These are phyloP conservation scores for Ashinkailepas kermadecensis DNA, from an alignment of 2,888 invertebrate species.

Conservation along the genomic window DNA sequence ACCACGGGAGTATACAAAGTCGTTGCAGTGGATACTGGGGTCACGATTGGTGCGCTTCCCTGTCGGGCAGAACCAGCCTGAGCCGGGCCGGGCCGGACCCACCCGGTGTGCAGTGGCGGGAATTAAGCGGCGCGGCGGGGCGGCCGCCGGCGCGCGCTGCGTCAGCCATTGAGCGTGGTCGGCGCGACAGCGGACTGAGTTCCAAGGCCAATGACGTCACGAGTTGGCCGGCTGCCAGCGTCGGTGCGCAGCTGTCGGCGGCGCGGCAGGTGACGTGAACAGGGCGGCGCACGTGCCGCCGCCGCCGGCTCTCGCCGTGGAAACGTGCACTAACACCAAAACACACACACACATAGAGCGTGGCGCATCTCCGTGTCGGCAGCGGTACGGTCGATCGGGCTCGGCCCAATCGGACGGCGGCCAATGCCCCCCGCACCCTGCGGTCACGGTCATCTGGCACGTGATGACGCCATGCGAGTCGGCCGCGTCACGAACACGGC, in stretches of 20 bases:
- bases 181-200: neutral
- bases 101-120: neutral
- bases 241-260: conserved; percentile 16
- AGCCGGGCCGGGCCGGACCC: neutral
- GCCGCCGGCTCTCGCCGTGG: neutral
- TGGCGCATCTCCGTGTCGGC: neutral
- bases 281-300: neutral
- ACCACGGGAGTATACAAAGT: no score
- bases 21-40: no score
- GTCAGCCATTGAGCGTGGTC: neutral
- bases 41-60: no score
- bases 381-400: neutral
- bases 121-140: neutral
- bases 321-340: neutral
- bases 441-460: no score
- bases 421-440: no score
- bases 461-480: no score
- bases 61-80: no score
- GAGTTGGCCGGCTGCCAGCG: neutral
- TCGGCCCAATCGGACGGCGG: no score
- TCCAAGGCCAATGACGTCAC: conserved; percentile 19
- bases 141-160: neutral
- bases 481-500: no score
- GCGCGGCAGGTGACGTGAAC: conserved; percentile 1
- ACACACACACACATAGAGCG: neutral